phyloP scores from a whole-genome alignment of 2,797 vertebrate species.

The Dipus sagitta region DNA sequence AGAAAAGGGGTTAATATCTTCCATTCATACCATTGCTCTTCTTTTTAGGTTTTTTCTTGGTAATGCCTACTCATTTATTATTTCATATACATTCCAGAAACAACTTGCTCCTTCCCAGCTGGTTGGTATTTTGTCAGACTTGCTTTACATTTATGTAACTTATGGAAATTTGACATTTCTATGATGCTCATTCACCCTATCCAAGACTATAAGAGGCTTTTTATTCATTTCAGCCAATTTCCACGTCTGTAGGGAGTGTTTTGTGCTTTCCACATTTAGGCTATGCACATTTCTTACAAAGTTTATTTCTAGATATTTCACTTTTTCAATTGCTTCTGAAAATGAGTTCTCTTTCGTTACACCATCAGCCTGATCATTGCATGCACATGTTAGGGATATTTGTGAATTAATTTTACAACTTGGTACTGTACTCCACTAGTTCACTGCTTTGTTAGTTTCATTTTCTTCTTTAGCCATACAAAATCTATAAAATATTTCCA shows the following conservation, averaged over 20 bases:
- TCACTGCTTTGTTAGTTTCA: neutral
- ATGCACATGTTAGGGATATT: neutral
- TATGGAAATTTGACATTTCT: constrained; percentile 23
- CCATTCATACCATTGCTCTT: neutral
- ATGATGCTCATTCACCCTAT: neutral
- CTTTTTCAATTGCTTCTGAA: neutral
- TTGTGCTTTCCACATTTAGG: neutral
- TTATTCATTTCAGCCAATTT: neutral
- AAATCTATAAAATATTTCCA: neutral
- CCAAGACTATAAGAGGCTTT: neutral
- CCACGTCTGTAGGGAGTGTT: neutral
- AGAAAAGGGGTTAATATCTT: neutral
- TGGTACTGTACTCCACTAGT: neutral
- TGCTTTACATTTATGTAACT: neutral
- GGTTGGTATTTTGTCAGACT: neutral
- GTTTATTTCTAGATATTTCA: neutral
- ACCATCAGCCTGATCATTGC: neutral
- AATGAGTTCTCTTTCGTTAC: neutral
- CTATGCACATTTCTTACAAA: neutral
- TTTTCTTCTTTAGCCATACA: neutral
- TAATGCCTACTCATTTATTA: neutral
- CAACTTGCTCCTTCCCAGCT: neutral
- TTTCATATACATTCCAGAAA: neutral
- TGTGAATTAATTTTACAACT: neutral
- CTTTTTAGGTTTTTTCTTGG: neutral